These are phyloP conservation scores for Nomada ferruginata DNA, from an alignment of 2,888 invertebrate species.

Conservation along the genomic window DNA sequence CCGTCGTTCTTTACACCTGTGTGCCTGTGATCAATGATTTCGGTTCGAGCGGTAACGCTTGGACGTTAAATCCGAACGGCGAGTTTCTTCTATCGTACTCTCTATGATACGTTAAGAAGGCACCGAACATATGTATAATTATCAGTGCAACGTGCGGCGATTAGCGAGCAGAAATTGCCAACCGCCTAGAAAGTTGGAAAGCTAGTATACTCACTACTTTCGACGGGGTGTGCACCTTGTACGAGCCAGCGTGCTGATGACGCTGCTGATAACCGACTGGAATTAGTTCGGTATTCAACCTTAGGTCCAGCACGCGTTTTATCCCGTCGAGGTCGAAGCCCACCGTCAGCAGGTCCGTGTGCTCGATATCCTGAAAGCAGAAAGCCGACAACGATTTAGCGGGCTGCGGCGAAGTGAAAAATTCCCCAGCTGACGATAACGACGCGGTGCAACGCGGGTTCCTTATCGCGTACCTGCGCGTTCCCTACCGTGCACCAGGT, in stretches of 20 bases:
- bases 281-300: slow-evolving; percentile 90
- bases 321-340: slow-evolving; percentile 88
- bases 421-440: background rate
- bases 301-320: slow-evolving; percentile 89
- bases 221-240: slow-evolving; percentile 83
- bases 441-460: background rate
- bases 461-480: slow-evolving; percentile 7
- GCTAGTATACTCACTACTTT: slow-evolving; percentile 81
- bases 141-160: no score
- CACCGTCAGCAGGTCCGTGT: slow-evolving; percentile 87
- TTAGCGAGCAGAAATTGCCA: no score
- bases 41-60: background rate
- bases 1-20: slow-evolving; percentile 35
- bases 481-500: background rate
- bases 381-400: no score
- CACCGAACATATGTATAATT: no score
- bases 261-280: slow-evolving; percentile 88
- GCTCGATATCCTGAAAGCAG: slow-evolving; percentile 84
- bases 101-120: no score
- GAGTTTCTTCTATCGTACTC: no score
- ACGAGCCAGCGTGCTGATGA: slow-evolving; percentile 84
- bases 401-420: background rate
- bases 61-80: background rate
- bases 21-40: slow-evolving; percentile 2
- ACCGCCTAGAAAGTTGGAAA: background rate